Conservation (phyloP, 2,797 vertebrate species). For the Etheostoma perlongum region DNA sequence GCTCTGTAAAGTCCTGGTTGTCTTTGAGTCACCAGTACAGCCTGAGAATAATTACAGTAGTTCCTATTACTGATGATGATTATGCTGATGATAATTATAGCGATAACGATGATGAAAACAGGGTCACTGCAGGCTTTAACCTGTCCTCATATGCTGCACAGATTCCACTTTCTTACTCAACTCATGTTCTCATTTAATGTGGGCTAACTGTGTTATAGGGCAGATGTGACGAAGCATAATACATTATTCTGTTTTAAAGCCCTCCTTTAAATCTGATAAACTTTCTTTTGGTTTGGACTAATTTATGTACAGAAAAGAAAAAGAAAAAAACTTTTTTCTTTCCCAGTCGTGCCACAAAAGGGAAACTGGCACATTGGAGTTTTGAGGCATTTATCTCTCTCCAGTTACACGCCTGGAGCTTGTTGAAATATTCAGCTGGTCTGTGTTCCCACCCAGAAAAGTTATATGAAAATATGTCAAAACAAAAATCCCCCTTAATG, state of each 20-base stretch:
- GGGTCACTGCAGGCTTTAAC: conserved; percentile 20
- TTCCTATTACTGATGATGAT: conserved; percentile 9
- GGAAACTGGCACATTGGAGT: conserved; percentile 25
- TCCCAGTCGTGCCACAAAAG: conserved; percentile 20
- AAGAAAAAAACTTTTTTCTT: background rate
- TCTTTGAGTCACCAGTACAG: background rate
- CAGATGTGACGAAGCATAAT: conserved; percentile 9
- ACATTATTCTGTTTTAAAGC: conserved; percentile 33
- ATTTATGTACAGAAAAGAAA: conserved; percentile 12
- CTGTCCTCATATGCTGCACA: conserved; percentile 12
- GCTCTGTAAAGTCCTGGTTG: background rate
- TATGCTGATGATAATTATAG: conserved; percentile 10
- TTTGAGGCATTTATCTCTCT: conserved; percentile 46
- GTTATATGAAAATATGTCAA: conserved; percentile 29
- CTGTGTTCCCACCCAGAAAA: conserved; percentile 25
- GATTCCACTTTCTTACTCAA: conserved; percentile 15
- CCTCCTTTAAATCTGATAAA: conserved; percentile 11
- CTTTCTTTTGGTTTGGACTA: conserved; percentile 27
- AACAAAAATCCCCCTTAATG: conserved; percentile 24
- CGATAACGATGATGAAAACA: conserved; percentile 17
- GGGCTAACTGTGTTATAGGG: conserved; percentile 13
- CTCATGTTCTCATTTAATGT: conserved; percentile 42
- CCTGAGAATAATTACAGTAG: conserved; percentile 19
- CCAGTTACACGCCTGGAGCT: conserved; percentile 31
- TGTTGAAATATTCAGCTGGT: conserved; percentile 50